Conservation (phyloP, 2,888 invertebrate genomes). For the Lissonota sp. region DNA sequence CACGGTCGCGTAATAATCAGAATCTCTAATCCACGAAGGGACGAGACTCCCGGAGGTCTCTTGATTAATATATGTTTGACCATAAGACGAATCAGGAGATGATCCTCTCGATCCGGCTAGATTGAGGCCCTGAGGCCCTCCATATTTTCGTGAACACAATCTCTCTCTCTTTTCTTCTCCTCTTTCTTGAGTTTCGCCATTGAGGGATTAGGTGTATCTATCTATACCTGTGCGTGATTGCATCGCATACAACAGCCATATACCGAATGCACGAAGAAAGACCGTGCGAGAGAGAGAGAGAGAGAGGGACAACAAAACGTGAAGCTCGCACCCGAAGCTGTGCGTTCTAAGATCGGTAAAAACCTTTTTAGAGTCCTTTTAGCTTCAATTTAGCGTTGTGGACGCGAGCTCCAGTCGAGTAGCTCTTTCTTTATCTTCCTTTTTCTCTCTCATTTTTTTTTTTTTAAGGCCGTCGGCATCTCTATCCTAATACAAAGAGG, state of each 20-base stretch:
- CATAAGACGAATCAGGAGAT: constrained; percentile 43
- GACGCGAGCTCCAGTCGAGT: constrained; percentile 58
- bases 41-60: constrained; percentile 13
- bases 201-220: constrained; percentile 53
- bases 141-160: constrained; percentile 36
- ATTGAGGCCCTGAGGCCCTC: constrained; percentile 27
- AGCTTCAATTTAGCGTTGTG: constrained; percentile 78
- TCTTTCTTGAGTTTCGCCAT: constrained; percentile 6
- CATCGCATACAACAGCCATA: constrained; percentile 60
- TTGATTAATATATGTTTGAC: constrained; percentile 33
- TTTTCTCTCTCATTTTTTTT: constrained; percentile 18
- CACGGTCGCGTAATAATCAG: constrained; percentile 7
- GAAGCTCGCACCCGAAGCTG: constrained; percentile 27
- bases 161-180: constrained; percentile 9
- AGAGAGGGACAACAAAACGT: not conserved
- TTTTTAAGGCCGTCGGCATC: constrained; percentile 77
- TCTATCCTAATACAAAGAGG: constrained; percentile 83
- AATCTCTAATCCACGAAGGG: not conserved
- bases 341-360: constrained; percentile 75
- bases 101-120: constrained; percentile 27
- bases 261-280: constrained; percentile 39
- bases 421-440: constrained; percentile 21
- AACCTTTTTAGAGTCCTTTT: constrained; percentile 80
- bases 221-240: constrained; percentile 64
- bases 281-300: constrained; percentile 25